Evolutionary conservation across 2,888 invertebrate species (phyloP).

Genomic region (Parnassius mnemosyne): DNA sequence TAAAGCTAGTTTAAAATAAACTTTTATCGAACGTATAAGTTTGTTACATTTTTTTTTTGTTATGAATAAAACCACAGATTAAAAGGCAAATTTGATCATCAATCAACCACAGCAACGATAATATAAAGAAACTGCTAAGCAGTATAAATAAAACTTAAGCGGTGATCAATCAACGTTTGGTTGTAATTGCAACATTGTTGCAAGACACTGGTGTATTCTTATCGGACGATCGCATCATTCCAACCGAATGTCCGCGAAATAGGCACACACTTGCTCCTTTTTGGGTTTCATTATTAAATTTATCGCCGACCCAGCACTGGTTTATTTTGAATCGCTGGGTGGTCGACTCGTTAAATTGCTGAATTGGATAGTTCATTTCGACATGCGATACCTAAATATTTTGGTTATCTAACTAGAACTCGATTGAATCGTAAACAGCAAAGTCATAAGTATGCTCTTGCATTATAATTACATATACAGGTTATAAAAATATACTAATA

Average conservation of each 20-base stretch:
- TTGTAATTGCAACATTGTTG: constrained; percentile 20
- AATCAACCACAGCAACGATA: constrained; percentile 4
- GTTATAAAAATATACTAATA: no score
- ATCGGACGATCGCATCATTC: constrained; percentile 21
- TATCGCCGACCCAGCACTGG: constrained; percentile 35
- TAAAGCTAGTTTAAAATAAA: no score
- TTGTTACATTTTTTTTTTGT: no score
- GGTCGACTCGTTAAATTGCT: constrained; percentile 37
- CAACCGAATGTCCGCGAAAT: constrained; percentile 24
- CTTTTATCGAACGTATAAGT: no score
- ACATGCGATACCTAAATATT: constrained; percentile 32
- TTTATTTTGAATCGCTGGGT: constrained; percentile 30
- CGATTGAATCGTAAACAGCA: constrained; percentile 23
- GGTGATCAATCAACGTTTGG: constrained; percentile 16
- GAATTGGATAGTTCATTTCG: constrained; percentile 34
- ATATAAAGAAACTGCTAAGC: constrained; percentile 11
- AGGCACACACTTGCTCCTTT: constrained; percentile 22
- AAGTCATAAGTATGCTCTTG: no score
- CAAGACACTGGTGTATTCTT: constrained; percentile 6
- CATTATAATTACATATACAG: no score
- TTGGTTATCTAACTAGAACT: constrained; percentile 33
- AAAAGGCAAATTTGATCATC: constrained; percentile 15
- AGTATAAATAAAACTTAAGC: constrained; percentile 21
- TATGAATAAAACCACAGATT: neutral
- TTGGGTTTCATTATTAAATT: constrained; percentile 29